Evolutionary conservation across 2,797 vertebrate genomes (phyloP), one percentile per base, ranked within the genome.

Genomic region (Columba guinea): DNA sequence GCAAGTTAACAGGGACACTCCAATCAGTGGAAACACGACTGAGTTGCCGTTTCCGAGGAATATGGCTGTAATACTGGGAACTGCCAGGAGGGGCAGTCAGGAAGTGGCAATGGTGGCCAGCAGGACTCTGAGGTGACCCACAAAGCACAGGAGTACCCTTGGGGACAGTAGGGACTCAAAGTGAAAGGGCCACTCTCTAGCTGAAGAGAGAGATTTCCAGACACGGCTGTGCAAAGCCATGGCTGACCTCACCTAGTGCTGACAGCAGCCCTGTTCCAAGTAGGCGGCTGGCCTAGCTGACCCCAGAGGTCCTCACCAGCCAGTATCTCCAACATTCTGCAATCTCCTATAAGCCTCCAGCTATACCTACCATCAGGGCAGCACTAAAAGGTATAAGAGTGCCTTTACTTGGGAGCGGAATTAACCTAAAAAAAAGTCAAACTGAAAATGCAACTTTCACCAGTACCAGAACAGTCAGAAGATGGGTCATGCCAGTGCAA

Each of bases 131-230:
- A 79, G 30, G n/a, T 63, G 65, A 60, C 30, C 14, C 35, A 26
- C 0, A 4, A 51, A 74, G 39, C 24, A n/a, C 1, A 3, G 5
- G 4, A 59, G 6, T 32, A 52, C 5, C 34, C 30, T 6, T 63
- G 17, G 30, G 46, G 77, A 52, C 12, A 78, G 51, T 0, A 69
- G 17, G 21, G 23, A 46, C 19, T 69, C 63, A 28, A 27, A 7
- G 1, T 18, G 16, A 89, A 28, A 52, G 11, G 20, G 51, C 10
- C 10, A 34, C 13, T 21, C 35, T 80, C 73, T 44, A 62, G 39
- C 10, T 46, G 34, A 78, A 56, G 24, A 37, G 26, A 83, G 16
- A 63, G 13, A 20, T 12, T 44, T 41, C 30, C 62, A 81, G 76
- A 15, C 28, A 15, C 32, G 67, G 30, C 21, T n/a, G 17, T 10